A percentile compares a stretch with the other conserved stretches of the same genome.
These are phyloP conservation scores for Bubo bubo DNA, from an alignment of 2,113 vertebrate species.

Conservation along the genomic window DNA sequence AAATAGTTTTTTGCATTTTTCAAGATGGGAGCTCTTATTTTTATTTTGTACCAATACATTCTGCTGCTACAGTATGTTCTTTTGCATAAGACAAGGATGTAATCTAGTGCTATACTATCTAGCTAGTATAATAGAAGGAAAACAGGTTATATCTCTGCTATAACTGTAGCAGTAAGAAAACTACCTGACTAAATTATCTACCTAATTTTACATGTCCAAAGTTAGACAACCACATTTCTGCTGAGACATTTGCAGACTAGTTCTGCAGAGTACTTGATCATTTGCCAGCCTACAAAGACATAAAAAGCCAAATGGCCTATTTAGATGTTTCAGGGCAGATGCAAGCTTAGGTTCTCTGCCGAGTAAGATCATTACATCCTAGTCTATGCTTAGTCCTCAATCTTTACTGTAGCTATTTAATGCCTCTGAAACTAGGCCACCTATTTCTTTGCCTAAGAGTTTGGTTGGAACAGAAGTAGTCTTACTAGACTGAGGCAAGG, in stretches of 20 bases:
- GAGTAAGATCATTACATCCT: not conserved
- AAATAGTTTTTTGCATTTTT: not conserved
- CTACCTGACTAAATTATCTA: not conserved
- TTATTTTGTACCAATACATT: not conserved
- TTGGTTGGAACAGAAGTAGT: not conserved
- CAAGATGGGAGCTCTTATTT: not conserved
- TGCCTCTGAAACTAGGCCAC: not conserved
- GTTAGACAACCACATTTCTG: not conserved
- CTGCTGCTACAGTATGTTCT: not conserved
- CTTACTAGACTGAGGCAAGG: not conserved
- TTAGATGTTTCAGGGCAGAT: not conserved
- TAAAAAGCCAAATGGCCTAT: not conserved
- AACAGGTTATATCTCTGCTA: not conserved
- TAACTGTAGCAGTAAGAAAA: not conserved
- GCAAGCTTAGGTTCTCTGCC: not conserved
- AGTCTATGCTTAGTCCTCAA: not conserved
- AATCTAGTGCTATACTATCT: not conserved
- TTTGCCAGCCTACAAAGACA: not conserved
- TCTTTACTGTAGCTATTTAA: not conserved
- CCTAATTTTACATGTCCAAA: not conserved
- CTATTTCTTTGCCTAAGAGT: not conserved
- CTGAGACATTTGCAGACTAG: not conserved
- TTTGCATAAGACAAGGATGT: not conserved
- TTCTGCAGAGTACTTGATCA: not conserved
- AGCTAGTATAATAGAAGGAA: not conserved